Percentiles rank a stretch among this genome's conserved stretches.
Conservation (phyloP, 2,797 vertebrate species). For the Phrynocephalus guinanensis region DNA sequence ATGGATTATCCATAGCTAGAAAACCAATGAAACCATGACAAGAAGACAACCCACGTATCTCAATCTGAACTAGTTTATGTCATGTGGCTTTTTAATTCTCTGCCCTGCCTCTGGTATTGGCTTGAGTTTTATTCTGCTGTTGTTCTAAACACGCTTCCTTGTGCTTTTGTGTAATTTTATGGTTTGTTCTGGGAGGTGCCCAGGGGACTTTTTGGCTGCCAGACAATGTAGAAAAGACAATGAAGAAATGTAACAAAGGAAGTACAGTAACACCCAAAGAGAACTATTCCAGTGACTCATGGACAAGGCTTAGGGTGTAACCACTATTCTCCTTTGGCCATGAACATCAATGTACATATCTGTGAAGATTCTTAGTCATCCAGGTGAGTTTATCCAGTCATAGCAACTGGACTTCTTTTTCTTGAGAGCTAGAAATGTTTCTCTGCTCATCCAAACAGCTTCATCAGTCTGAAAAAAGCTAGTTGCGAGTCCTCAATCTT, state of each 20-base stretch:
- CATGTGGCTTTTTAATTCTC: background rate
- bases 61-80: background rate
- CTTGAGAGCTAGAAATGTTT: too few species aligned
- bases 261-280: background rate
- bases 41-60: background rate
- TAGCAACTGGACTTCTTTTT: too few species aligned
- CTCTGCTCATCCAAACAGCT: too few species aligned
- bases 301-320: too few species aligned
- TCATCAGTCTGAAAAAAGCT: too few species aligned
- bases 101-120: background rate
- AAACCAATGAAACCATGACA: too few species aligned
- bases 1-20: background rate
- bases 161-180: background rate
- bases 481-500: too few species aligned
- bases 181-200: background rate
- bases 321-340: too few species aligned
- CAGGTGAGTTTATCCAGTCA: too few species aligned
- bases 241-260: background rate
- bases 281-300: background rate
- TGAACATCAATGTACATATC: too few species aligned
- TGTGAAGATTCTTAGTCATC: too few species aligned
- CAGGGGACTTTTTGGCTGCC: background rate
- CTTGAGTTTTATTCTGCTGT: background rate
- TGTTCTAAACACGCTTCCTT: background rate
- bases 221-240: background rate